Conservation (phyloP, 2,888 invertebrate genomes). For the Margaritifera margaritifera region DNA sequence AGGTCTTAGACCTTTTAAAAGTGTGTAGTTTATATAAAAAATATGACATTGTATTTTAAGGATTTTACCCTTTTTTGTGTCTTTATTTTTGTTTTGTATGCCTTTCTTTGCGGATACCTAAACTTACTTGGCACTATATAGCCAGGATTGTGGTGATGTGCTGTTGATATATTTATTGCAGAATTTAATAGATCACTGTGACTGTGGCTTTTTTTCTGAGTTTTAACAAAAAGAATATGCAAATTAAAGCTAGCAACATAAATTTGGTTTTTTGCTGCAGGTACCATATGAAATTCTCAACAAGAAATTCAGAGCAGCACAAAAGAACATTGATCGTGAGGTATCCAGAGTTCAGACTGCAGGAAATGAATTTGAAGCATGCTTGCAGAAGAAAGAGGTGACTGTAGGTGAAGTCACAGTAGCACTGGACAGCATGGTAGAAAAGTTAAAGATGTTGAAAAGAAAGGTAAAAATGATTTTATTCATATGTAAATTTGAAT, state of each 20-base stretch:
- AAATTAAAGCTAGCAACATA: background rate
- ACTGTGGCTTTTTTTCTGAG: too few relatives aligned
- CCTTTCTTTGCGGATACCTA: too few relatives aligned
- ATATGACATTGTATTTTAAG: too few relatives aligned
- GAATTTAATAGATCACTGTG: too few relatives aligned
- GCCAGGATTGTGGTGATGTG: too few relatives aligned
- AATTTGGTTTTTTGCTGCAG: slow-evolving; percentile 74
- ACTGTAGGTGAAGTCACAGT: slow-evolving; percentile 77
- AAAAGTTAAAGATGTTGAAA: slow-evolving; percentile 90
- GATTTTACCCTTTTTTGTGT: too few relatives aligned
- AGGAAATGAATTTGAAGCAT: slow-evolving; percentile 85
- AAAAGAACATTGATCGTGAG: slow-evolving; percentile 92
- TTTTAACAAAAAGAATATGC: too few relatives aligned
- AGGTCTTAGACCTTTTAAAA: too few relatives aligned
- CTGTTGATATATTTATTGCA: too few relatives aligned
- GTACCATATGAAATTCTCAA: slow-evolving; percentile 98
- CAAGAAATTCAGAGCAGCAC: slow-evolving; percentile 95
- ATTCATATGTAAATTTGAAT: background rate
- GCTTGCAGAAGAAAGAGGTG: slow-evolving; percentile 77
- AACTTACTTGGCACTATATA: too few relatives aligned
- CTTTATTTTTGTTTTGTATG: too few relatives aligned
- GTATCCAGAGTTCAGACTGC: slow-evolving; percentile 86
- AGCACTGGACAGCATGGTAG: slow-evolving; percentile 89
- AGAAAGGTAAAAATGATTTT: slow-evolving; percentile 78
- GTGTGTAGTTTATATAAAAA: too few relatives aligned